Evolutionary conservation across 35 echinoderm and acorn worm species (phyloP).

Genomic region (Ptychodera flava): DNA sequence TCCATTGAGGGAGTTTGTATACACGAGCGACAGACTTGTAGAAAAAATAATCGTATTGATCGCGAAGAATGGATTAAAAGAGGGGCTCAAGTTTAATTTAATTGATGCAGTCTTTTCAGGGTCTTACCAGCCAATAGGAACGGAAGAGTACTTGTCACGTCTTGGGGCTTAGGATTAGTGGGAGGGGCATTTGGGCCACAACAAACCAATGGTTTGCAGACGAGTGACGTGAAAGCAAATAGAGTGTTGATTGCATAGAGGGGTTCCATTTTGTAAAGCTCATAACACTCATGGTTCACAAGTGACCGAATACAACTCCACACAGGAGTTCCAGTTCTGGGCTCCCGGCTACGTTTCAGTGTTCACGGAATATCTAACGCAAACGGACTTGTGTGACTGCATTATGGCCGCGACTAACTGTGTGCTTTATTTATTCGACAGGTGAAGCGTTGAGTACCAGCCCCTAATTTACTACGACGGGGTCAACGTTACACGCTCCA

Average conservation of each 20-base stretch:
- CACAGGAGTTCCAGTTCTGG: background rate
- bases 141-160: background rate
- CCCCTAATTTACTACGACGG: too few species aligned
- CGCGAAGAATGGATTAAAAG: background rate
- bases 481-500: background rate
- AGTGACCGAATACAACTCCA: background rate
- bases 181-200: background rate
- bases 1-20: background rate
- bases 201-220: background rate
- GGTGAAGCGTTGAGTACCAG: background rate
- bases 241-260: background rate
- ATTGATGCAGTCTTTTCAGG: background rate
- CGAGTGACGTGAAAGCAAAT: background rate
- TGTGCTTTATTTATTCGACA: background rate
- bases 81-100: slow-evolving; percentile 1
- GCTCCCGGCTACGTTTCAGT: background rate
- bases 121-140: background rate
- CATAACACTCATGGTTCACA: background rate
- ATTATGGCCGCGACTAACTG: background rate
- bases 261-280: background rate
- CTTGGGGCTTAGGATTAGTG: too few species aligned
- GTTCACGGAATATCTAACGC: background rate
- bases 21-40: background rate
- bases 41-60: background rate
- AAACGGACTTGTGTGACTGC: background rate